Percentiles rank a stretch among this genome's conserved stretches.
These are phyloP conservation scores for Agrilus planipennis DNA, from an alignment of 1,140 invertebrate species.

Conservation along the genomic window DNA sequence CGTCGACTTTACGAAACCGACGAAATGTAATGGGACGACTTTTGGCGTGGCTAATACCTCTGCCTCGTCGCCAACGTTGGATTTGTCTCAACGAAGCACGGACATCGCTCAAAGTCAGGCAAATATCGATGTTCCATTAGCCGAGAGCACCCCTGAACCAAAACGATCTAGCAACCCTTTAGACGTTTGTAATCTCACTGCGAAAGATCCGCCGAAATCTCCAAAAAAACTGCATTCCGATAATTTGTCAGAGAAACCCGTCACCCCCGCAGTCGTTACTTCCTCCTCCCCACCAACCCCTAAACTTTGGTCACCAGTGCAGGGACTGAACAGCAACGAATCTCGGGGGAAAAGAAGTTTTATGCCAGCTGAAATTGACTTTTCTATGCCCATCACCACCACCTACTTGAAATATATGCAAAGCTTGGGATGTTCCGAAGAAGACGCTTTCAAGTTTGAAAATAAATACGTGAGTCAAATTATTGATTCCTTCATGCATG, in stretches of 20 bases:
- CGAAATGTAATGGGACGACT: slow-evolving; percentile 9
- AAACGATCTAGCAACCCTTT: slow-evolving; percentile 43
- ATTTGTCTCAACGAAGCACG: slow-evolving; percentile 13
- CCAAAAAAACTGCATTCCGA: slow-evolving; percentile 35
- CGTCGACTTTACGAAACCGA: slow-evolving; percentile 11
- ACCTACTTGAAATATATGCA: slow-evolving; percentile 73
- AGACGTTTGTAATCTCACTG: slow-evolving; percentile 52
- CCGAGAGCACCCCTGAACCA: slow-evolving; percentile 18
- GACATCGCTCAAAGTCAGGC: slow-evolving; percentile 15
- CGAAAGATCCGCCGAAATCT: slow-evolving; percentile 45
- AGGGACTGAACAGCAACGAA: slow-evolving; percentile 11
- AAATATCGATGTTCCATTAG: slow-evolving; percentile 19
- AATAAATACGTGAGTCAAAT: slow-evolving; percentile 33
- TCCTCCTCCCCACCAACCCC: slow-evolving; percentile 5
- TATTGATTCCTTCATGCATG: slow-evolving; percentile 28
- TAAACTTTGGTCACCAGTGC: slow-evolving; percentile 18
- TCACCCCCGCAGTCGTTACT: slow-evolving; percentile 9
- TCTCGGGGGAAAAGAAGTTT: slow-evolving; percentile 16
- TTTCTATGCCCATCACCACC: slow-evolving; percentile 73
- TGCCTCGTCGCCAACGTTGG: slow-evolving; percentile 13
- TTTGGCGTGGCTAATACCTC: slow-evolving; percentile 11
- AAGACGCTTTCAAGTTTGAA: slow-evolving; percentile 47
- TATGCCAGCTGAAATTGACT: slow-evolving; percentile 51
- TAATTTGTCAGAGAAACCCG: slow-evolving; percentile 21
- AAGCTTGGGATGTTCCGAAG: slow-evolving; percentile 46